phyloP scores from a whole-genome alignment of 2,113 vertebrate species.

The Callorhinus ursinus region DNA sequence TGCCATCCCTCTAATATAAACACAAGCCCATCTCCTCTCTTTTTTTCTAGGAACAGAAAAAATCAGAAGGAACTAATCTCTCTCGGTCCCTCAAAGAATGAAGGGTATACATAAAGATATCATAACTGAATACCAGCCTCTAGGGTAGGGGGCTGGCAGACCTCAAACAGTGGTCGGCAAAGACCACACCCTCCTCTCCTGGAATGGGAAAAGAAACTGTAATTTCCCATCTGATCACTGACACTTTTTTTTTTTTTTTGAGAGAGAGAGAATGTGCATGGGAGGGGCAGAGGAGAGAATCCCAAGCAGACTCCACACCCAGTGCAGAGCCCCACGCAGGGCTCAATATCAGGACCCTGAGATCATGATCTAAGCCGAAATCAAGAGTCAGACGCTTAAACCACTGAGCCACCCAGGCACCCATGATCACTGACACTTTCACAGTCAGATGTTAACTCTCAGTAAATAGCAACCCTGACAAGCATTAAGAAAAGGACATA shows the following conservation, averaged over 20 bases:
- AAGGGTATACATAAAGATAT: not conserved
- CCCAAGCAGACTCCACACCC: not conserved
- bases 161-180: not conserved
- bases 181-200: constrained; percentile 34
- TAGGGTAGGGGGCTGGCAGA: not conserved
- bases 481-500: constrained; percentile 37
- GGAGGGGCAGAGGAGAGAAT: not conserved
- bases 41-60: not conserved
- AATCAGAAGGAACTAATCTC: constrained; percentile 18
- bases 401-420: not conserved
- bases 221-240: constrained; percentile 6
- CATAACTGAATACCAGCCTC: not conserved
- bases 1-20: not conserved
- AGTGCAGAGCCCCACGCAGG: not conserved
- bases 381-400: not conserved
- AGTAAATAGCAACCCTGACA: constrained; percentile 9
- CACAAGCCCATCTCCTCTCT: not conserved
- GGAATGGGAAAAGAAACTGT: not conserved
- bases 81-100: not conserved
- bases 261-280: too few species aligned
- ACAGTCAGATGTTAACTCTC: constrained; percentile 39
- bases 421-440: not conserved
- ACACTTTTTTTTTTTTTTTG: not conserved
- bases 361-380: not conserved
- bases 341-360: not conserved